A percentile compares a stretch with the other conserved stretches of the same genome.
phyloP scores from a whole-genome alignment of 2,113 vertebrate species.

The Erythrocercus mccallii region DNA sequence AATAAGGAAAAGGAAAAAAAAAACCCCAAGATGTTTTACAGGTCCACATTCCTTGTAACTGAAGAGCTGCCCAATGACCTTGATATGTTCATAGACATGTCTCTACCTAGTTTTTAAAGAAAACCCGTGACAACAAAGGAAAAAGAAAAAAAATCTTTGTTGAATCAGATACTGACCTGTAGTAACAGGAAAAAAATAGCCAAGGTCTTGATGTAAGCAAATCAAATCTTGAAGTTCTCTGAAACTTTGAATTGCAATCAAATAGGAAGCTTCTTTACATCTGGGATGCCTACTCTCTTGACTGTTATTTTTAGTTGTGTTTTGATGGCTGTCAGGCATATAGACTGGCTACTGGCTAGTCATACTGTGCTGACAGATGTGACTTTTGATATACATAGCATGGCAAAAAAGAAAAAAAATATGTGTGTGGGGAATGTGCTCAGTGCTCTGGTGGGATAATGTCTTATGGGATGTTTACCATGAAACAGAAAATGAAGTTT shows the following conservation, averaged over 20 bases:
- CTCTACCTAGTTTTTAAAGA: background rate
- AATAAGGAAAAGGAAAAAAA: background rate
- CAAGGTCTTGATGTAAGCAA: background rate
- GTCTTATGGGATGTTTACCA: background rate
- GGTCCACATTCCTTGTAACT: rapidly evolving
- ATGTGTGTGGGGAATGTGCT: background rate
- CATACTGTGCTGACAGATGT: background rate
- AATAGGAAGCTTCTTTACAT: background rate
- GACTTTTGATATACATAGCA: background rate
- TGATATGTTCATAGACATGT: rapidly evolving
- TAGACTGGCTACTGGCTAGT: background rate
- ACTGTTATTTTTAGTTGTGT: background rate
- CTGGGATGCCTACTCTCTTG: background rate
- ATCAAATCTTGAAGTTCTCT: background rate
- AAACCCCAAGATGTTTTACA: background rate
- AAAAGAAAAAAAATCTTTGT: background rate
- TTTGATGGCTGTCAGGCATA: background rate
- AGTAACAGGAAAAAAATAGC: background rate
- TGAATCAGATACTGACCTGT: background rate
- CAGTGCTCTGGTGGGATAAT: background rate
- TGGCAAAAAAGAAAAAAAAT: background rate
- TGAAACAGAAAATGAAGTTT: background rate
- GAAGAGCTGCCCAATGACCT: background rate
- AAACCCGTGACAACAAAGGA: rapidly evolving
- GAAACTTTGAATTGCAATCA: background rate